phyloP scores from a whole-genome alignment of 1,140 invertebrate genomes.

The Drosophila eugracilis region DNA sequence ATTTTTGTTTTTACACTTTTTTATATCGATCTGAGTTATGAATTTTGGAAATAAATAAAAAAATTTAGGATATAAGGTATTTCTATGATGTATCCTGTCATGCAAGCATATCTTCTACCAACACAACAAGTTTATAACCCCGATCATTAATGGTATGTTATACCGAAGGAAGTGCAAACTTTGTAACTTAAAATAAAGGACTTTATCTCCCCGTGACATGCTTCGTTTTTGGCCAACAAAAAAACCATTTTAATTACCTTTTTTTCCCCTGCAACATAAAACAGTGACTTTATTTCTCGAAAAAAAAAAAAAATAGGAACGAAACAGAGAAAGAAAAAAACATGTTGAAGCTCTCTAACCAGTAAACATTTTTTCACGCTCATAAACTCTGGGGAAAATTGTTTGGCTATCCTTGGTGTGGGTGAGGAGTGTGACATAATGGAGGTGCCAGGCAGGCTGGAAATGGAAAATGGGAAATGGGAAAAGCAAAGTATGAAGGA shows the following conservation, averaged over 20 bases:
- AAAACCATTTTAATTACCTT: conserved; percentile 31
- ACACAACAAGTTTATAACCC: not conserved
- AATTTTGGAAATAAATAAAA: conserved; percentile 5
- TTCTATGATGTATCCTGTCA: too few relatives aligned
- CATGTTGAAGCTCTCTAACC: conserved; percentile 37
- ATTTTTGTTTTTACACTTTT: conserved; percentile 35
- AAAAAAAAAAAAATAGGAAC: conserved; percentile 9
- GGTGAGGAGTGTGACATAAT: conserved; percentile 23
- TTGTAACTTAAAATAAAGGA: conserved; percentile 5
- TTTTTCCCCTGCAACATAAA: conserved; percentile 24
- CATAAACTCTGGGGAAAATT: conserved; percentile 67
- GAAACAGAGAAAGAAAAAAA: conserved; percentile 28
- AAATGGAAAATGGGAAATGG: conserved; percentile 35
- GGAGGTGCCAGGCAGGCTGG: conserved; percentile 24
- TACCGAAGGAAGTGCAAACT: not conserved
- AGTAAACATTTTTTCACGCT: conserved; percentile 65
- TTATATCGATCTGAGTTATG: not conserved
- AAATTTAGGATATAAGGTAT: too few relatives aligned
- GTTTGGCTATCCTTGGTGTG: conserved; percentile 32
- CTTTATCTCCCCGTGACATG: conserved; percentile 17
- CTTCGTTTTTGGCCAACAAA: conserved; percentile 7
- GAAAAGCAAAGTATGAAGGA: not conserved
- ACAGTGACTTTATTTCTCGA: conserved; percentile 35
- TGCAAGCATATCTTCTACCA: too few relatives aligned
- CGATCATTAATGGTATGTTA: not conserved